These are phyloP conservation scores for Oreochromis tanganicae DNA, from an alignment of 2,113 vertebrate species.

Conservation along the genomic window DNA sequence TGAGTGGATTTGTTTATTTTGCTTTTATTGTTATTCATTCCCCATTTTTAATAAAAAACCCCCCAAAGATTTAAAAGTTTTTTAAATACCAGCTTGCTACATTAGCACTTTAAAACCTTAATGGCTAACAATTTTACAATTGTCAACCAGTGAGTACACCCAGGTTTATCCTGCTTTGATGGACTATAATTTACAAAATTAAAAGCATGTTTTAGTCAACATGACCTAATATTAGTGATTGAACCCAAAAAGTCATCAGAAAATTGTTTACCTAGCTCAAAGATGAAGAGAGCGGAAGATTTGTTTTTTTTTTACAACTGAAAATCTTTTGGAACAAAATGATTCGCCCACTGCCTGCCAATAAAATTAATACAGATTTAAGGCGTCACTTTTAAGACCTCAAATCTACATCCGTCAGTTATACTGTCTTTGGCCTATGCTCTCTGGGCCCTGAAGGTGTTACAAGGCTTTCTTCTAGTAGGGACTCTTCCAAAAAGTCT, in stretches of 20 bases:
- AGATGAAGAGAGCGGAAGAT: not conserved
- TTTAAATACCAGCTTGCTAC: not conserved
- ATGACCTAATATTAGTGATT: not conserved
- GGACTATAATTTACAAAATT: not conserved
- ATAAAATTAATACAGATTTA: not conserved
- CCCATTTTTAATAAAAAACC: not conserved
- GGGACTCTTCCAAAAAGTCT: not conserved
- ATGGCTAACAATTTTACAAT: not conserved
- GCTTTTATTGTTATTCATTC: not conserved
- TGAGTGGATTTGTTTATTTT: not conserved
- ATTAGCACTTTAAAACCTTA: not conserved
- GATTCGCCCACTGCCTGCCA: not conserved
- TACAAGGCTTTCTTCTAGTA: not conserved
- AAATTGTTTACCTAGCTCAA: not conserved
- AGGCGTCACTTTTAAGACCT: not conserved
- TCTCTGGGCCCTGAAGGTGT: not conserved
- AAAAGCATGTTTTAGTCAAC: not conserved
- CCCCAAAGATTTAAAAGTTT: too few species aligned
- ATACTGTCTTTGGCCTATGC: not conserved
- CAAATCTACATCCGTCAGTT: not conserved
- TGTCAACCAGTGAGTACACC: not conserved
- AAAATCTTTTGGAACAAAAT: not conserved
- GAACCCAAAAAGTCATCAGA: not conserved
- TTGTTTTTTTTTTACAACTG: not conserved
- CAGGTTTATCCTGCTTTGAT: not conserved